Evolutionary conservation across 1,140 invertebrate genomes (phyloP).

Genomic region (Pogonognathellus flavescens): DNA sequence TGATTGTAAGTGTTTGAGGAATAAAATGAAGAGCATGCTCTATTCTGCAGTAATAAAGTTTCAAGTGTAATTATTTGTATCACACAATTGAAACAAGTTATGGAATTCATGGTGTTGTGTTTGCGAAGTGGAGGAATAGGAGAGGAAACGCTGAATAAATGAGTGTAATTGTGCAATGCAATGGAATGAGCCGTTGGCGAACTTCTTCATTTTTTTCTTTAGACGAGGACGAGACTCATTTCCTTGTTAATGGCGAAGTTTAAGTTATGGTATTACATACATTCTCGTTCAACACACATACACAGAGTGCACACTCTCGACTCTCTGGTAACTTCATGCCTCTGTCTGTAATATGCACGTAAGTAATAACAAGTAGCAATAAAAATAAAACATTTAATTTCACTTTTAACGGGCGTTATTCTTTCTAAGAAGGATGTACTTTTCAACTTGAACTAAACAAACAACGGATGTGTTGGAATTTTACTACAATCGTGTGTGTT

Average conservation of each 20-base stretch:
- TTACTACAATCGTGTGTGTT: slow-evolving; percentile 18
- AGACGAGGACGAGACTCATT: not conserved
- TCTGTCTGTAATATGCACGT: slow-evolving; percentile 22
- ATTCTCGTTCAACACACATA: no score
- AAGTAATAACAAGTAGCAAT: slow-evolving; percentile 43
- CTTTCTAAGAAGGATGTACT: slow-evolving; percentile 35
- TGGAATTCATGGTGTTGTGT: not conserved
- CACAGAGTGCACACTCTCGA: no score
- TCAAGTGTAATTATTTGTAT: slow-evolving; percentile 42
- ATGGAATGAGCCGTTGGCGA: slow-evolving; percentile 49
- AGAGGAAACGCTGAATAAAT: slow-evolving; percentile 16
- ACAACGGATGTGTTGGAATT: slow-evolving; percentile 49
- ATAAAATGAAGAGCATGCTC: no score
- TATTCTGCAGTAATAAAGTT: not conserved
- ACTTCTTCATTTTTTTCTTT: slow-evolving; percentile 40
- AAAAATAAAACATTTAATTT: slow-evolving; percentile 50
- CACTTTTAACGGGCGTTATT: slow-evolving; percentile 49
- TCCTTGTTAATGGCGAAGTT: slow-evolving; percentile 36
- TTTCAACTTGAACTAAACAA: slow-evolving; percentile 43
- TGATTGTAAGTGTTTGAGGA: not conserved
- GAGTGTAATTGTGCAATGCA: slow-evolving; percentile 36
- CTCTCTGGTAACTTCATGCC: no score
- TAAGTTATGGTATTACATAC: not conserved
- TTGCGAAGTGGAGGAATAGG: not conserved
- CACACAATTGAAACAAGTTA: slow-evolving; percentile 39